These are phyloP conservation scores for Cerastis rubricosa DNA, from an alignment of 2,888 invertebrate species.

Conservation along the genomic window DNA sequence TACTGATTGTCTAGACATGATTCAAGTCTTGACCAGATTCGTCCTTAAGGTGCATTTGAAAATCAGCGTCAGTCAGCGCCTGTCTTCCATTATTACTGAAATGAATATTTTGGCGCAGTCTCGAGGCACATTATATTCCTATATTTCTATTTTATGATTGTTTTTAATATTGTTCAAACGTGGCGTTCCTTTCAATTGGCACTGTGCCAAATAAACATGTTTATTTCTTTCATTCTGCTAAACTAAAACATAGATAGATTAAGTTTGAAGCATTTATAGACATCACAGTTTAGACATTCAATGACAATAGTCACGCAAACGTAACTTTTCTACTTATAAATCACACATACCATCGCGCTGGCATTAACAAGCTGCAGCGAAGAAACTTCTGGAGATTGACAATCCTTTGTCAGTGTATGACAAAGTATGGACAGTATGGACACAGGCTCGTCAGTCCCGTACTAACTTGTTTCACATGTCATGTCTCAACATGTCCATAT, in stretches of 20 bases:
- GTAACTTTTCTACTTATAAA: neutral
- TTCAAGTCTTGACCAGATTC: neutral
- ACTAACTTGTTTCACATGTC: slow-evolving; percentile 52
- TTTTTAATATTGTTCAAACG: neutral
- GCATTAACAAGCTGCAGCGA: neutral
- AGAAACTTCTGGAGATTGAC: neutral
- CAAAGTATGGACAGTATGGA: slow-evolving; percentile 44
- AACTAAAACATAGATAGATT: neutral
- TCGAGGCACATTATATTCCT: neutral
- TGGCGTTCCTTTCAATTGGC: neutral
- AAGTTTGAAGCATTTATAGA: neutral
- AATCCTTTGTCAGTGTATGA: slow-evolving; percentile 30
- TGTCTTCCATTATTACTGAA: neutral
- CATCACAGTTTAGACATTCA: neutral
- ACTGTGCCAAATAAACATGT: neutral
- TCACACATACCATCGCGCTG: neutral
- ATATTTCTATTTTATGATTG: neutral
- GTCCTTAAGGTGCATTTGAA: neutral
- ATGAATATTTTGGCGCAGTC: neutral
- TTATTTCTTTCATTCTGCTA: neutral
- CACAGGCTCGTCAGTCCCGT: slow-evolving; percentile 41
- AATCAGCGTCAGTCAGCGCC: neutral
- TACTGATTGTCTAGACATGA: neutral
- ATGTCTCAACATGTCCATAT: slow-evolving; percentile 67
- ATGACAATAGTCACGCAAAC: neutral